Evolutionary conservation across 92 coral and sea anemone genomes (phyloP).

Genomic region (Porites lobata): DNA sequence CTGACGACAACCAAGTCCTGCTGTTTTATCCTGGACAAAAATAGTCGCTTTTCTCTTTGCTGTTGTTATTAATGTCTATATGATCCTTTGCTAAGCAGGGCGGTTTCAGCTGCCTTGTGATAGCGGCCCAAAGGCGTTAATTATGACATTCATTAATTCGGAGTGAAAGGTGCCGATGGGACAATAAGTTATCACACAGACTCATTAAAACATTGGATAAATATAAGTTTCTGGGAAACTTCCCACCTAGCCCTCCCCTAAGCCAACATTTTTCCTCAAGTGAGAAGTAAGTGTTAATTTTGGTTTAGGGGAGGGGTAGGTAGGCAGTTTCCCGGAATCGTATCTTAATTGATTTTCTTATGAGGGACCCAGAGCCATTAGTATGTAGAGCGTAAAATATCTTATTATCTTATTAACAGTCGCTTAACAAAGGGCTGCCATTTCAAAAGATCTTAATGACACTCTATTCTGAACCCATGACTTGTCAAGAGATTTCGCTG

Average conservation of each 20-base stretch:
- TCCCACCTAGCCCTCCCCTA: too few species aligned
- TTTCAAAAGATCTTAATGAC: constrained; percentile 17
- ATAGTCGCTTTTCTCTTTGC: too few species aligned
- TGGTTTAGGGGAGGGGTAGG: too few species aligned
- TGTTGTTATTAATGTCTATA: too few species aligned
- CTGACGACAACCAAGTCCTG: too few species aligned
- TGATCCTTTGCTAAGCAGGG: not conserved
- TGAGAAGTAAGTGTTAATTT: too few species aligned
- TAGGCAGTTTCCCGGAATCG: too few species aligned
- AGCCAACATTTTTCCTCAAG: too few species aligned
- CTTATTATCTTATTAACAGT: not conserved
- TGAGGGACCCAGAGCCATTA: not conserved
- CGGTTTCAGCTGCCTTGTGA: not conserved
- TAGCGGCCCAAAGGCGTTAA: not conserved
- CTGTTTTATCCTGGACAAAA: too few species aligned
- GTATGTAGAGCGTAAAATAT: not conserved
- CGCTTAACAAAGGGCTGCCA: not conserved
- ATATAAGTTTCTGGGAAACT: not conserved
- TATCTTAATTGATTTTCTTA: not conserved
- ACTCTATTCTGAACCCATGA: not conserved
- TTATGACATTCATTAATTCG: not conserved
- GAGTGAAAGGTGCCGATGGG: not conserved
- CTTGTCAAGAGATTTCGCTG: not conserved
- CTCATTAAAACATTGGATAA: not conserved
- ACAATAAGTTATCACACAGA: not conserved